phyloP scores from a whole-genome alignment of 2,888 invertebrate species.

The Parapristionchus giblindavisi region DNA sequence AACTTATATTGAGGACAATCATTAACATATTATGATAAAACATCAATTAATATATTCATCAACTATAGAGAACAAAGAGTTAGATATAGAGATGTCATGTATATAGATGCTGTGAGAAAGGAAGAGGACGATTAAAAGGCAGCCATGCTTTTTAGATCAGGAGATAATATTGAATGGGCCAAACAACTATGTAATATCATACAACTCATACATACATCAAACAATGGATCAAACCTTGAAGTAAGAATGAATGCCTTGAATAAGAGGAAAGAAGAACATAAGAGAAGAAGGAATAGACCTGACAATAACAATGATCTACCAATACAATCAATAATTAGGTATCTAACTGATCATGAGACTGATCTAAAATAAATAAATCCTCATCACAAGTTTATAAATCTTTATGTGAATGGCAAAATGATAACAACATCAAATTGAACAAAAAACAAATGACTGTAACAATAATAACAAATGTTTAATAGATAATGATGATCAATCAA shows the following conservation, averaged over 20 bases:
- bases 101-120: not conserved
- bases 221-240: conserved; percentile 24
- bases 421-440: not conserved
- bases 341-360: not conserved
- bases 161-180: too few species aligned
- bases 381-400: not conserved
- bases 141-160: too few species aligned
- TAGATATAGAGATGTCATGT: not conserved
- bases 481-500: not conserved
- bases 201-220: too few species aligned
- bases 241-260: conserved; percentile 26
- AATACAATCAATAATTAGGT: not conserved
- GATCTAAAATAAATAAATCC: not conserved
- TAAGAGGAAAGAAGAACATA: conserved; percentile 18
- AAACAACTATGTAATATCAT: too few species aligned
- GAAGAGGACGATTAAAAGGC: too few species aligned
- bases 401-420: conserved; percentile 22
- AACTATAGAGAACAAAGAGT: not conserved
- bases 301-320: not conserved
- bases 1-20: not conserved
- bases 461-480: not conserved
- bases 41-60: too few species aligned
- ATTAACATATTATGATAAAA: too few species aligned
- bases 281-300: not conserved
- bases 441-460: conserved; percentile 15